Conservation (phyloP, 2,797 vertebrate species). For the Pangasius sanitwongsei region DNA sequence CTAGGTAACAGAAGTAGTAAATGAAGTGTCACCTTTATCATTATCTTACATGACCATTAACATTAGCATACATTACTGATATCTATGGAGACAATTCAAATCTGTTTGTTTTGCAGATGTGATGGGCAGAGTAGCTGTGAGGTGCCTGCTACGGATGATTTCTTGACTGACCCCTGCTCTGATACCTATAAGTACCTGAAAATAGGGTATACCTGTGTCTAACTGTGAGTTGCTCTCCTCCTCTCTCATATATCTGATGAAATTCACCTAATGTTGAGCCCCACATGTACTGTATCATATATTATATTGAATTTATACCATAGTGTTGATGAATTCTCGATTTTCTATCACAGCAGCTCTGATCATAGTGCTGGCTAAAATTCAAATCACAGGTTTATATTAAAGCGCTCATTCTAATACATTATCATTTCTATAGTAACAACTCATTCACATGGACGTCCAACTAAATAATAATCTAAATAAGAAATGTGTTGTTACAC, state of each 20-base stretch:
- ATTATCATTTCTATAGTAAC: too few relatives aligned
- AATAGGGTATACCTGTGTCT: slow-evolving; percentile 20
- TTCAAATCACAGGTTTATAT: too few relatives aligned
- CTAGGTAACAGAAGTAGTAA: neutral
- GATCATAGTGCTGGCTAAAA: too few relatives aligned
- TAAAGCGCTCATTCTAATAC: too few relatives aligned
- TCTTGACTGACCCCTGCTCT: slow-evolving; percentile 13
- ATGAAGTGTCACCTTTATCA: neutral
- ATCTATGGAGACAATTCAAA: neutral
- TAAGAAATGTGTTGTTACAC: too few relatives aligned
- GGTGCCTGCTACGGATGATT: neutral
- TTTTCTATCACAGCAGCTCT: too few relatives aligned
- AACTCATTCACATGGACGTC: too few relatives aligned
- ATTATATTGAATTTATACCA: too few relatives aligned
- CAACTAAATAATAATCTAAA: too few relatives aligned
- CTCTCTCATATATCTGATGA: neutral
- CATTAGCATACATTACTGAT: neutral
- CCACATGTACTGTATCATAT: too few relatives aligned
- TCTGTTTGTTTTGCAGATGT: neutral
- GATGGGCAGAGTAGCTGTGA: neutral
- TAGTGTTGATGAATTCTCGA: too few relatives aligned
- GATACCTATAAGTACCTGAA: slow-evolving; percentile 44
- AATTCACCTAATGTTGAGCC: neutral
- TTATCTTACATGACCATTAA: neutral
- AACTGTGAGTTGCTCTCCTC: neutral